Evolutionary conservation across 2,888 invertebrate species (phyloP).

Genomic region (Habroteleia sp.): DNA sequence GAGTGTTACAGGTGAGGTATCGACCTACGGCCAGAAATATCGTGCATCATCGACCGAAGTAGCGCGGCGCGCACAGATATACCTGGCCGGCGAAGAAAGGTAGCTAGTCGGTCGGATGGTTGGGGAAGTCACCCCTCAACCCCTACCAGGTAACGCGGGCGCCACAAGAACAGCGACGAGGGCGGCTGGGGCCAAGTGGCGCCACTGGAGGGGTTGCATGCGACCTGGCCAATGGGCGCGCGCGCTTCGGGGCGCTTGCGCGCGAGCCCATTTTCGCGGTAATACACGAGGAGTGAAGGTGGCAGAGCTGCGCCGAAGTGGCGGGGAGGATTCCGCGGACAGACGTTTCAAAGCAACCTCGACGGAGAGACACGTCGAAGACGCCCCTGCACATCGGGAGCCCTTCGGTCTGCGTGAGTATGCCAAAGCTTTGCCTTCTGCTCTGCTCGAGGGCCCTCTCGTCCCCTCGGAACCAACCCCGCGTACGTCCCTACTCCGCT

Average conservation of each 20-base stretch:
- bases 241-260: slow-evolving; percentile 60
- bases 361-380: slow-evolving; percentile 80
- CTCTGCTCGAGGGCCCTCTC: slow-evolving; percentile 54
- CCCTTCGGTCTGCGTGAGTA: slow-evolving; percentile 80
- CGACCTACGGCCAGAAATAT: slow-evolving; percentile 81
- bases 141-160: slow-evolving; percentile 24
- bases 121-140: slow-evolving; percentile 64
- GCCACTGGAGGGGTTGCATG: slow-evolving; percentile 70
- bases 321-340: slow-evolving; percentile 80
- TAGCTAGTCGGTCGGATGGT: slow-evolving; percentile 50
- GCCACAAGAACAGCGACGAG: slow-evolving; percentile 35
- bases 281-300: slow-evolving; percentile 60
- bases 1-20: slow-evolving; percentile 76
- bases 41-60: slow-evolving; percentile 80
- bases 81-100: slow-evolving; percentile 66
- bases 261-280: slow-evolving; percentile 41
- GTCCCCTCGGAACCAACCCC: slow-evolving; percentile 45
- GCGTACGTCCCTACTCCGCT: slow-evolving; percentile 41
- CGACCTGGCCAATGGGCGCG: slow-evolving; percentile 72
- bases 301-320: slow-evolving; percentile 71
- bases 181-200: slow-evolving; percentile 51
- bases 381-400: slow-evolving; percentile 78
- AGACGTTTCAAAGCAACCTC: slow-evolving; percentile 80
- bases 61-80: slow-evolving; percentile 67
- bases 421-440: slow-evolving; percentile 58